Evolutionary conservation across 1,140 invertebrate species (phyloP).

Genomic region (Heliconius nattereri): DNA sequence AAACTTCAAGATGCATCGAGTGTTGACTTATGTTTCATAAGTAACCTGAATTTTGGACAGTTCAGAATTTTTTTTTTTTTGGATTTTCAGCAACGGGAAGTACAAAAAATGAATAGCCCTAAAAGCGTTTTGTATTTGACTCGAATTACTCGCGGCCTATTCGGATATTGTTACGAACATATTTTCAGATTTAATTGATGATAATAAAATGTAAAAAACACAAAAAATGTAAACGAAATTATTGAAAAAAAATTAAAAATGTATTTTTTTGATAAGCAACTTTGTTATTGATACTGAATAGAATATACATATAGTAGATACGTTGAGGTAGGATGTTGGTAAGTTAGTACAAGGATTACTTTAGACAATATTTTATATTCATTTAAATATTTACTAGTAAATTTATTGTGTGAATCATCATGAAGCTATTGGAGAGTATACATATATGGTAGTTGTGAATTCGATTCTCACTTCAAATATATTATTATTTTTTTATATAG

Average conservation of each 20-base stretch:
- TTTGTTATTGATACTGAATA: conserved; percentile 34
- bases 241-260: conserved; percentile 25
- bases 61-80: neutral
- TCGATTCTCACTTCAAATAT: no score
- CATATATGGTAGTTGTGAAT: neutral
- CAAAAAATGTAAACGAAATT: conserved; percentile 27
- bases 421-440: neutral
- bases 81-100: neutral
- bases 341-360: neutral
- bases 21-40: no score
- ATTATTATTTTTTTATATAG: no score
- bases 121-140: conserved; percentile 47
- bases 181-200: conserved; percentile 32
- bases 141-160: conserved; percentile 53
- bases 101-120: conserved; percentile 21
- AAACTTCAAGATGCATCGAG: no score
- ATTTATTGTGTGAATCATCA: neutral
- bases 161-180: conserved; percentile 40
- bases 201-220: neutral
- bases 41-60: no score
- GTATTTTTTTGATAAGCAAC: conserved; percentile 36
- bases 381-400: neutral
- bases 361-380: conserved; percentile 9
- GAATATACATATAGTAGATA: conserved; percentile 16
- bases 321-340: conserved; percentile 16